Conservation (phyloP, 2,797 vertebrate species). For the Lepidocolaptes lacrymiger region DNA sequence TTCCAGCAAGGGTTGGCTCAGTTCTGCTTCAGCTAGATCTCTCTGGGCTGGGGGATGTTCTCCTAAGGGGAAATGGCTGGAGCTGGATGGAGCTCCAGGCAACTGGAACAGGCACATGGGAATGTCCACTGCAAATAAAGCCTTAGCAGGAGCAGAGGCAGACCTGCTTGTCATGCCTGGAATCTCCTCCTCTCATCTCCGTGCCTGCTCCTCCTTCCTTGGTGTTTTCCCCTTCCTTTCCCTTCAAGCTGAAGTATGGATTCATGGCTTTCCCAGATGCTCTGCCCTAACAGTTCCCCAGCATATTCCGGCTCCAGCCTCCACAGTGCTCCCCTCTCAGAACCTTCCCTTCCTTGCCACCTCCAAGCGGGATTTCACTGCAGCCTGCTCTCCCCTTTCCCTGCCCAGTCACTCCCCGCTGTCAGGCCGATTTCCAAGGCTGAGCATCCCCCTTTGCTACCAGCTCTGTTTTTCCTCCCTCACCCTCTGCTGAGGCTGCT, state of each 20-base stretch:
- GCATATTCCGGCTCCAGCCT: not conserved
- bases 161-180: not conserved
- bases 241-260: not conserved
- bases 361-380: not conserved
- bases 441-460: not conserved
- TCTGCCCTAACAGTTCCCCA: not conserved
- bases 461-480: not conserved
- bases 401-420: not conserved
- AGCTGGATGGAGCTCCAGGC: not conserved
- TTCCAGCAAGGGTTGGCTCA: not conserved
- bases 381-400: not conserved
- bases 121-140: not conserved
- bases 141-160: not conserved
- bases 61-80: not conserved
- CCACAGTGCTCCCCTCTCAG: not conserved
- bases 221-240: not conserved
- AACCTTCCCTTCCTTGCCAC: not conserved
- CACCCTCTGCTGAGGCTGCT: rapidly evolving
- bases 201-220: not conserved
- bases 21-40: not conserved
- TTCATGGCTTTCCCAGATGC: constrained; percentile 37
- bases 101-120: rapidly evolving
- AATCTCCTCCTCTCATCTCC: constrained; percentile 3
- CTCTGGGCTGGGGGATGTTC: not conserved
- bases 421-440: not conserved